Conservation (phyloP, 1,140 invertebrate species). For the Tetramorium alpestre region DNA sequence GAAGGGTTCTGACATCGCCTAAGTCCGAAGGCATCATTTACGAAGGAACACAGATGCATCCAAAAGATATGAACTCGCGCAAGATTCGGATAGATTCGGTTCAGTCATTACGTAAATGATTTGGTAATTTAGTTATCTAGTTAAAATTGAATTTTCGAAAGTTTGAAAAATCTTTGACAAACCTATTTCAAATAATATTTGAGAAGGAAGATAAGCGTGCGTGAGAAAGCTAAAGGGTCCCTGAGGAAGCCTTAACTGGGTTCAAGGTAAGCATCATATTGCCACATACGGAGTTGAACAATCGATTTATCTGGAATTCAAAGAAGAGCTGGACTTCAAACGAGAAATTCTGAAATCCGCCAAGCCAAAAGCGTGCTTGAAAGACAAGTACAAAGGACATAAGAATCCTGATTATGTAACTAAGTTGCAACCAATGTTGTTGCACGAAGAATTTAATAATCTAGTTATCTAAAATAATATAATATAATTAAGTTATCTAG, state of each 20-base stretch:
- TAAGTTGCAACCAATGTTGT: not conserved
- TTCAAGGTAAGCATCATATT: not conserved
- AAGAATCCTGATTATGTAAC: not conserved
- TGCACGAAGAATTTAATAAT: not conserved
- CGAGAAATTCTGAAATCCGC: conserved; percentile 19
- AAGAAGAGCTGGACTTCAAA: not conserved
- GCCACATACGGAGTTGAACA: conserved; percentile 24
- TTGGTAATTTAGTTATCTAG: not conserved
- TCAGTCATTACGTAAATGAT: not conserved
- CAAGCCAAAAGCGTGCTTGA: not conserved
- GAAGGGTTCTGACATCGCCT: conserved; percentile 3
- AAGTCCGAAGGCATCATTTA: conserved; percentile 11
- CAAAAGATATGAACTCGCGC: not conserved
- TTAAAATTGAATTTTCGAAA: not conserved
- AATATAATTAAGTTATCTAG: not conserved
- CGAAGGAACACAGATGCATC: not conserved
- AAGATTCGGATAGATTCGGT: conserved; percentile 9
- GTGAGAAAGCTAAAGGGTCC: not conserved
- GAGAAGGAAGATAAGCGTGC: conserved; percentile 11
- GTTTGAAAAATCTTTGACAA: not conserved
- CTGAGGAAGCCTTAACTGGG: not conserved
- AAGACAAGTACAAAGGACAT: not conserved
- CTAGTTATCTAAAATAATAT: not conserved
- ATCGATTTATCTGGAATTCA: conserved; percentile 36
- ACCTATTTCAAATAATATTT: not conserved